Conservation (phyloP, 2,113 vertebrate species). For the Oryctolagus cuniculus region DNA sequence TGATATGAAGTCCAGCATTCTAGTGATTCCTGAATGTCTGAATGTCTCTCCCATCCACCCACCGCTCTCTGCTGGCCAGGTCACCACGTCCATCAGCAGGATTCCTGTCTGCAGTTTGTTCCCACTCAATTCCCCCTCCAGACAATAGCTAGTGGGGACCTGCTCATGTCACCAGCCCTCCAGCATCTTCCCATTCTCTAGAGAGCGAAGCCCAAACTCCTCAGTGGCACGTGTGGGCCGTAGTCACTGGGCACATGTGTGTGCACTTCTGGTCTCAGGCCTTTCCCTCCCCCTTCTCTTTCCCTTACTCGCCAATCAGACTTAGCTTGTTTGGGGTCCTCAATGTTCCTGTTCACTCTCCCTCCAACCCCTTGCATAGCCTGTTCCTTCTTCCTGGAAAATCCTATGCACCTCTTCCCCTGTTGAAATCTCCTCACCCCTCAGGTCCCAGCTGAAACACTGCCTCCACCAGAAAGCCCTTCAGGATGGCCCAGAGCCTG, state of each 20-base stretch:
- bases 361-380: background rate
- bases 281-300: background rate
- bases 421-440: background rate
- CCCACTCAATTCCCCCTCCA: background rate
- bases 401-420: background rate
- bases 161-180: background rate
- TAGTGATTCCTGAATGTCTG: background rate
- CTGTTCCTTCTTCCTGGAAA: background rate
- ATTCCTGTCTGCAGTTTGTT: background rate
- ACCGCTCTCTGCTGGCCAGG: constrained; percentile 16
- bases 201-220: background rate
- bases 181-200: background rate
- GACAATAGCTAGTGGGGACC: background rate
- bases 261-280: background rate
- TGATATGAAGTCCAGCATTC: background rate
- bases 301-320: background rate
- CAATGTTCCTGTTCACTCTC: background rate
- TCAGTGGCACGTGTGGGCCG: background rate
- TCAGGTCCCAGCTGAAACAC: background rate
- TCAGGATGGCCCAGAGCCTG: background rate
- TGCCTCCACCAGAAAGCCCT: background rate
- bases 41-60: background rate
- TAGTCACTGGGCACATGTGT: background rate
- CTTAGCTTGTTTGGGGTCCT: background rate
- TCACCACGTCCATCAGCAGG: background rate